phyloP scores from a whole-genome alignment of 1,140 invertebrate genomes.

The Papilio helenus region DNA sequence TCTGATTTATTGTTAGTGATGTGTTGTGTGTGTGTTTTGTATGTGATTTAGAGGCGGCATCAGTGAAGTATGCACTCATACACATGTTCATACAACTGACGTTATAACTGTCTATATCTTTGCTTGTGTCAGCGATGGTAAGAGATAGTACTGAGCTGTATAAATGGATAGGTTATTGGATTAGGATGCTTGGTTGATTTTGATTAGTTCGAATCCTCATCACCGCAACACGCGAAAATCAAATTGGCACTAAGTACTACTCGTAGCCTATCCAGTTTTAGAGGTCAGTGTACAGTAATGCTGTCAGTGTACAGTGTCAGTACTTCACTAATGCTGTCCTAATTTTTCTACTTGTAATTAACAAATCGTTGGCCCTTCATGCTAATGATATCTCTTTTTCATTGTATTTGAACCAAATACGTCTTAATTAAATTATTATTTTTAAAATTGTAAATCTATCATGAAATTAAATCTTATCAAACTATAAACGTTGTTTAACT shows the following conservation, averaged over 20 bases:
- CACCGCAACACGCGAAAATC: too few species aligned
- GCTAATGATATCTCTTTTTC: not conserved
- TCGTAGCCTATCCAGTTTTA: too few species aligned
- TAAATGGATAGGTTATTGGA: too few species aligned
- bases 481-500: not conserved
- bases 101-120: too few species aligned
- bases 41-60: not conserved
- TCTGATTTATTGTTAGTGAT: conserved; percentile 20
- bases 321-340: not conserved
- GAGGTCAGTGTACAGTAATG: too few species aligned
- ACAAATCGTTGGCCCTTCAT: conserved; percentile 1
- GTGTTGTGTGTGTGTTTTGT: not conserved
- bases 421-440: not conserved
- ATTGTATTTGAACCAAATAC: not conserved
- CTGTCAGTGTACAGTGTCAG: too few species aligned
- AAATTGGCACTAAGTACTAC: too few species aligned
- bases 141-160: too few species aligned
- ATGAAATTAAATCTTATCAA: conserved; percentile 9
- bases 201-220: too few species aligned
- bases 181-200: too few species aligned
- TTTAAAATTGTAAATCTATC: conserved; percentile 16
- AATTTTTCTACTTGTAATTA: not conserved
- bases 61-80: not conserved
- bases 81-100: too few species aligned
- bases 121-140: too few species aligned